Base-by-base conservation (phyloP, 2,113 vertebrate species). In the Orycteropus afer region DNA sequence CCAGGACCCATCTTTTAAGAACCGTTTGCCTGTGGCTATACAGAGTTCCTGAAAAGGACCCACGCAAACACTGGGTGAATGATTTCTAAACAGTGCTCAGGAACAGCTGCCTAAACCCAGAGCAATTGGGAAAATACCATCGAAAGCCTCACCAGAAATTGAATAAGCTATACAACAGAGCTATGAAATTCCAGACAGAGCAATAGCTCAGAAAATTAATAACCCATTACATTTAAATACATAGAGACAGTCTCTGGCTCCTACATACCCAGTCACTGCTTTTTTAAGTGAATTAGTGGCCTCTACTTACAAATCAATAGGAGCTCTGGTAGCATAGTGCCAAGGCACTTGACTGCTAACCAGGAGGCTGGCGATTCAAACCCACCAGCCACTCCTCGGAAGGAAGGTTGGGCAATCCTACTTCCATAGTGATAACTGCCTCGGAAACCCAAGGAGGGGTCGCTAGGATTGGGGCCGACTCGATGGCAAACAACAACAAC, bases 161-260 rank as follows among this genome's bases (percentile, higher is more conserved):
- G 40, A 96, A 47, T 81, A 83, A 78, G 73, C 61, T 90, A 25
- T 76, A 42, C 42, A 73, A 80, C 11, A 80, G 42, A 91, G 73
- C 42, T 65, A n/a, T 71, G 57, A 91, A 79, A 89, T 59, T 82
- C 61, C 89, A 89, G 47, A 53, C 34, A 89, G 40, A 55, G 51
- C 42, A 86, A 69, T 74, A 91, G 34, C 45, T 96, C 88, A 86
- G 25, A 76, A 84, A 96, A 84, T 93, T 89, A 93, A 84, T 90
- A 91, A 87, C 22, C 61, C 55, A 71, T 81, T 63, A 63, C 61
- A 77, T 93, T 89, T 80, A 80, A 78, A 90, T 49, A 81, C 82
- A 34, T 79, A 90, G 42, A 91, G 23, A 86, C 14, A 23, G 49
- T 78, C 89, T 85, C 73, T 45, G 67, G 59, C 63, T 94, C 17